Evolutionary conservation across 2,888 invertebrate species (phyloP), one percentile per base, ranked within the genome.

Genomic region (Machimus atricapillus): DNA sequence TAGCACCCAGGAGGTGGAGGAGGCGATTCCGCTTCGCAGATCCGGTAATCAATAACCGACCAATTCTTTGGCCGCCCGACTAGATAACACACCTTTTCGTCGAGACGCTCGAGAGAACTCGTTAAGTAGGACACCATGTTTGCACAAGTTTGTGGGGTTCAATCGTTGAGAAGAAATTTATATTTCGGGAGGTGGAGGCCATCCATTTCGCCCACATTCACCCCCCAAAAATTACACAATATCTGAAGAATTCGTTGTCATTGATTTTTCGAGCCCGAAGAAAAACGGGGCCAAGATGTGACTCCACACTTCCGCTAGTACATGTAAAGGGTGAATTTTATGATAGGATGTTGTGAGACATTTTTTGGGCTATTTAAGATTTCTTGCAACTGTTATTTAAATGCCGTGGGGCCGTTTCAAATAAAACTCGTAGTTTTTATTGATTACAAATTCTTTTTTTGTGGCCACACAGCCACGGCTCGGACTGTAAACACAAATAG

Each of bases 381-480:
- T 9, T 5, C 16, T n/a, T 37, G 3, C 34, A 78, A 78, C 78
- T 43, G 46, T 43, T 19, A 78, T 31, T 56, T 81, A 12, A 81
- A 16, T 81, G 56, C 43, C 14, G 16, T 8, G 31, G 56, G 27
- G 16, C 16, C 27, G 37, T 19, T 82, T 82, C 66, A 14, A 46
- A 14, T 27, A 16, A 37, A 76, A 74, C 5, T 76, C n/a, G 12
- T 82, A 82, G 82, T 82, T 82, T 79, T 79, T 82, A 82, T 82
- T 82, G 82, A 82, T 82, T 37, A 37, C 56, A 37, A 82, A 19
- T n/a, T 82, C 8, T 16, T 58, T 82, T 58, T 58, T 66, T 66
- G 27, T 12, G 23, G 66, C 12, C 23, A 19, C 66, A 66, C 27
- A 66, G 66, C 66, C 23, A 66, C 27, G 66, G 66, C 3, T 23